Percentiles rank a stretch among this genome's conserved stretches.
phyloP scores from a whole-genome alignment of 1,140 invertebrate genomes.

The Nymphalis io region DNA sequence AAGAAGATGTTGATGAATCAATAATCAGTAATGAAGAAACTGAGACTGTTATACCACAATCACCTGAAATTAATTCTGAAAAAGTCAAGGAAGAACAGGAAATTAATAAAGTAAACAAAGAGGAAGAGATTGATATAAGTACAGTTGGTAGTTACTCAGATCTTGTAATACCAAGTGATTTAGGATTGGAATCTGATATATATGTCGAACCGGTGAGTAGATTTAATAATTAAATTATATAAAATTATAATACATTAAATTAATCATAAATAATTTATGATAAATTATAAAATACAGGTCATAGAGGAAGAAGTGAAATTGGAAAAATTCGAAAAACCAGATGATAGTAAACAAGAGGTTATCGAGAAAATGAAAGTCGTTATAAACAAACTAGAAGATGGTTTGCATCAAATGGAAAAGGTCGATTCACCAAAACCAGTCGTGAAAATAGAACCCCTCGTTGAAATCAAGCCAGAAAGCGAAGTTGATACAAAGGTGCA shows the following conservation, averaged over 20 bases:
- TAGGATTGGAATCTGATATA: conserved; percentile 1
- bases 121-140: background rate
- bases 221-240: background rate
- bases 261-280: background rate
- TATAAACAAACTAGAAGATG: conserved; percentile 65
- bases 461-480: conserved; percentile 25
- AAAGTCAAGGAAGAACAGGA: background rate
- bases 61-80: conserved; percentile 19
- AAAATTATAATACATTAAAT: background rate
- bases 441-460: conserved; percentile 8
- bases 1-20: conserved; percentile 38
- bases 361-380: conserved; percentile 70
- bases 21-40: conserved; percentile 14
- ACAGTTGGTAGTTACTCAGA: conserved; percentile 16
- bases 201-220: conserved; percentile 23
- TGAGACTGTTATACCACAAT: background rate
- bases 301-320: conserved; percentile 58
- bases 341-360: conserved; percentile 58
- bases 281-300: conserved; percentile 27
- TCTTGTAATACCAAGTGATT: conserved; percentile 12
- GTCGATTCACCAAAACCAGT: conserved; percentile 37
- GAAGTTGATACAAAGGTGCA: conserved; percentile 23
- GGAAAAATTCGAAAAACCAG: conserved; percentile 64
- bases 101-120: background rate
- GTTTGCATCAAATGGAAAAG: conserved; percentile 49